phyloP scores from a whole-genome alignment of 2,113 vertebrate genomes.

The human (Homo sapiens) region GRCh38 chr7:132356501-132357000 shows the following conservation, averaged over 20 bases:
- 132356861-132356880: not conserved
- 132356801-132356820: not conserved
- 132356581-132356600: not conserved
- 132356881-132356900: not conserved
- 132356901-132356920: not conserved
- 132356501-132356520: conserved; percentile 43
- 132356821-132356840: not conserved
- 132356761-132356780: not conserved
- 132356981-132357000: not conserved
- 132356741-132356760: not conserved
- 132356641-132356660: not conserved
- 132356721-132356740: not conserved
- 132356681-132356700: not conserved
- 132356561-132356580: not conserved
- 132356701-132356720: not conserved
- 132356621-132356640: rapidly evolving
- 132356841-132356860: not conserved
- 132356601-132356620: not conserved
- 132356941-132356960: not conserved
- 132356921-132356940: not conserved
- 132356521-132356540: not conserved
- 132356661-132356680: not conserved
- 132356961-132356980: not conserved
- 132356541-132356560: not conserved
- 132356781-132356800: not conserved